Percentiles rank a stretch among this genome's conserved stretches.
Evolutionary conservation across 2,113 vertebrate genomes (phyloP).

Genomic region (Elachura formosa): DNA sequence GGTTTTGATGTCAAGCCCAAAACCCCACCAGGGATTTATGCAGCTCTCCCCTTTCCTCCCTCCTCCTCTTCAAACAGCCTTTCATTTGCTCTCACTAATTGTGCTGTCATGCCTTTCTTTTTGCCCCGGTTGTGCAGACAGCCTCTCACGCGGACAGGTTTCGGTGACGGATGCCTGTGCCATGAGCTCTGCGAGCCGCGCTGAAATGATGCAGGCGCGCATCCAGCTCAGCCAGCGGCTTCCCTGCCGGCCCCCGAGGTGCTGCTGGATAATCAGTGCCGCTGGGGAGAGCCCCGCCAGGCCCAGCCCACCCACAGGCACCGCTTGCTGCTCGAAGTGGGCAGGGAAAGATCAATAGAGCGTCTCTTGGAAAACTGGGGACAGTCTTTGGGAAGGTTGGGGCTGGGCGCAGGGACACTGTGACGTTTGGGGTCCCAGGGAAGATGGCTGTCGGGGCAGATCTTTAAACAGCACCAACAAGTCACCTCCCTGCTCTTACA

Average conservation of each 20-base stretch:
- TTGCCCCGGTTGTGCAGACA: constrained; percentile 23
- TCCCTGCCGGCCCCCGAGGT: neutral
- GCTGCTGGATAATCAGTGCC: neutral
- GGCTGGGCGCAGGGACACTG: neutral
- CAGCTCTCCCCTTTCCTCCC: constrained; percentile 60
- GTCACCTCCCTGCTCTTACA: neutral
- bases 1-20: constrained; percentile 71
- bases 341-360: neutral
- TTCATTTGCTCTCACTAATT: constrained; percentile 57
- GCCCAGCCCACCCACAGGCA: constrained; percentile 9
- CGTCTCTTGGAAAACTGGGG: neutral
- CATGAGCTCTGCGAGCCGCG: neutral
- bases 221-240: neutral
- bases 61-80: constrained; percentile 52
- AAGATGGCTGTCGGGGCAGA: neutral
- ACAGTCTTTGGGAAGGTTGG: neutral
- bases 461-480: neutral
- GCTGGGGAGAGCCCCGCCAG: neutral
- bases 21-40: constrained; percentile 63
- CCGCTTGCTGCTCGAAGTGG: neutral
- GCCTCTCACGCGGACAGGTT: constrained; percentile 42
- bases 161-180: constrained; percentile 31
- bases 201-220: neutral
- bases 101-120: constrained; percentile 55
- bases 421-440: neutral